Evolutionary conservation across 2,797 vertebrate species (phyloP), one percentile per base, ranked within the genome.

Genomic region (Pipistrellus pipistrellus): DNA sequence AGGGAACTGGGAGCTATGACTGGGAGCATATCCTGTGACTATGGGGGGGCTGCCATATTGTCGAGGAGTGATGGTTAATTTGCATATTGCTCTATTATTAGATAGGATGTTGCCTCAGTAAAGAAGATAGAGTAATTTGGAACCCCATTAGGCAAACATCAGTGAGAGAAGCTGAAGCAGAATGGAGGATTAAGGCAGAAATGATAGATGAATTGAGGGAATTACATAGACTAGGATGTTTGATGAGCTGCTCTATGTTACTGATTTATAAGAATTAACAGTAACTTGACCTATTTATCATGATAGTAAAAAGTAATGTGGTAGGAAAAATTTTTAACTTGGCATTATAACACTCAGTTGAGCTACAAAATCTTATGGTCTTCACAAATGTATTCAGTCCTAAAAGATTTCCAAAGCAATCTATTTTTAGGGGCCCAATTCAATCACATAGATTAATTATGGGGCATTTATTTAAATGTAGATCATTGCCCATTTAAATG

Each of bases 391-490:
- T 41, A 48, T 69, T 41, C 25, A 71, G 21, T 71, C 20, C n/a
- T 95, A 59, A 80, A 87, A 73, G 53, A 94, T 48, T 84, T 83
- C 57, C 4, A 68, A 72, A 91, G 87, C 6, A 66, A 55, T 3
- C 35, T 35, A 11, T 68, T 78, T 82, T 86, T 73, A 78, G 57
- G 17, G 18, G 44, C 15, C 59, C 30, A 78, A 73, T 82, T 91
- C 62, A 32, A 90, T 55, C 18, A 76, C 6, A 3, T 35, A 91
- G 30, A 51, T 80, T 77, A 84, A 78, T 41, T 64, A 5, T 48
- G 11, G 27, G 38, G 4, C 21, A 93, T 92, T 94, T 94, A 73
- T 73, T 83, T 35, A 90, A 88, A 77, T 38, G 38, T 38, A 38
- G 38, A 41, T 30, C 38, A 72, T 14, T 75, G 18, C 48, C 46